These are phyloP conservation scores for Temnopleurus reevesii DNA, from an alignment of 53 echinoderm and acorn worm genomes.

Conservation along the genomic window DNA sequence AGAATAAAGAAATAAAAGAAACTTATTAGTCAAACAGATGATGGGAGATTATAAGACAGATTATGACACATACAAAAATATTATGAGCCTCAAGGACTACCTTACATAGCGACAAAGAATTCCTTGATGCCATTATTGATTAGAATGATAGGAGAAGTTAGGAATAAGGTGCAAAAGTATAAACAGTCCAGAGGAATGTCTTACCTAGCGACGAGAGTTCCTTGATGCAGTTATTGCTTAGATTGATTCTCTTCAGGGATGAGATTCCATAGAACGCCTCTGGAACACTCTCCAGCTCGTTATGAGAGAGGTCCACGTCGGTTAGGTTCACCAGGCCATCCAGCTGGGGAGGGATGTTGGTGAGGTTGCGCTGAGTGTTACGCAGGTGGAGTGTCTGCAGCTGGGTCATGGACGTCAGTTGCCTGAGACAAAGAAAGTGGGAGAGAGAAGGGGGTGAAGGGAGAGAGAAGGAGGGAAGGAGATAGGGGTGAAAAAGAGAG, in stretches of 20 bases:
- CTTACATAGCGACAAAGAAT: no score
- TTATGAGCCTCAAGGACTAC: no score
- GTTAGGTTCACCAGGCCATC: conserved; percentile 77
- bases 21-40: no score
- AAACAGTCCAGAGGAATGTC: no score
- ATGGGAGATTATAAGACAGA: no score
- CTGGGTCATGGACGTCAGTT: conserved; percentile 84
- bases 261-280: conserved; percentile 86
- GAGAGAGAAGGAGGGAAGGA: no score
- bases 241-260: conserved; percentile 81
- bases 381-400: conserved; percentile 82
- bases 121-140: no score
- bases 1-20: no score
- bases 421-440: conserved; percentile 65
- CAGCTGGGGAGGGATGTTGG: conserved; percentile 84
- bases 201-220: conserved; percentile 17
- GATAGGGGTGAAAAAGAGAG: no score
- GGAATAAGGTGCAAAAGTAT: no score
- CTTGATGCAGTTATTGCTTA: conserved; percentile 92
- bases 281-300: conserved; percentile 78
- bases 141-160: not conserved
- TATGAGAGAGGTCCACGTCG: conserved; percentile 89
- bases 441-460: no score
- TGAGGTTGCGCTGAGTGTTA: conserved; percentile 90
- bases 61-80: no score